Percentiles rank a stretch among this genome's conserved stretches.
Conservation (phyloP, 2,113 vertebrate genomes). For the Oreocharis arfaki region DNA sequence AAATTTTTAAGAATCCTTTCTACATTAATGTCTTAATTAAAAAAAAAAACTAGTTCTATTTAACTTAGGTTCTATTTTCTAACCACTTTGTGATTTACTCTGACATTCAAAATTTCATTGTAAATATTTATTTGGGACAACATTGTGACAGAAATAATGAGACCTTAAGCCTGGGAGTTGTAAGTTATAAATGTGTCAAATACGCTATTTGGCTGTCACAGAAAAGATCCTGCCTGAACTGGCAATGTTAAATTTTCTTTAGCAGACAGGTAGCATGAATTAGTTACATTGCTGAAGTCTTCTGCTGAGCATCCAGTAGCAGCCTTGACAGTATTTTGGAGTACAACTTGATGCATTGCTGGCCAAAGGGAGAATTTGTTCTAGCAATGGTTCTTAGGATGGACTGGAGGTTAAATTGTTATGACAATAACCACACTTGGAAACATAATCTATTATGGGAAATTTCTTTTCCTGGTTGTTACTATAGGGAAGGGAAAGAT, state of each 20-base stretch:
- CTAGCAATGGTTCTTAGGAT: background rate
- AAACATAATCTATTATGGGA: background rate
- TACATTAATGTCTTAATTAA: background rate
- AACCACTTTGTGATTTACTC: background rate
- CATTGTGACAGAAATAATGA: background rate
- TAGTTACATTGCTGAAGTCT: background rate
- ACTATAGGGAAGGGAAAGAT: background rate
- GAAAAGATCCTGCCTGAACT: background rate
- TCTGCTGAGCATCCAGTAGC: conserved; percentile 20
- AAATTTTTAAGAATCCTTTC: background rate
- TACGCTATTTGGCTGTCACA: background rate
- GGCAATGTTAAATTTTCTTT: background rate
- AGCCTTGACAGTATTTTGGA: conserved; percentile 39
- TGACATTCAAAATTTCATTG: background rate
- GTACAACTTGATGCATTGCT: background rate
- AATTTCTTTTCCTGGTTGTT: background rate
- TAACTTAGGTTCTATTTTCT: background rate
- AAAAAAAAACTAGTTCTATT: background rate
- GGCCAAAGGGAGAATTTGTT: conserved; percentile 2
- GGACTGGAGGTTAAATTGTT: conserved; percentile 8
- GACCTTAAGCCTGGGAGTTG: background rate
- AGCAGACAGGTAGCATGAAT: background rate
- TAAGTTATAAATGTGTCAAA: background rate
- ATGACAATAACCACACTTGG: conserved; percentile 29
- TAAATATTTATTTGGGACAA: background rate